phyloP scores from a whole-genome alignment of 2,113 vertebrate species.

The Perca schrenkii region DNA sequence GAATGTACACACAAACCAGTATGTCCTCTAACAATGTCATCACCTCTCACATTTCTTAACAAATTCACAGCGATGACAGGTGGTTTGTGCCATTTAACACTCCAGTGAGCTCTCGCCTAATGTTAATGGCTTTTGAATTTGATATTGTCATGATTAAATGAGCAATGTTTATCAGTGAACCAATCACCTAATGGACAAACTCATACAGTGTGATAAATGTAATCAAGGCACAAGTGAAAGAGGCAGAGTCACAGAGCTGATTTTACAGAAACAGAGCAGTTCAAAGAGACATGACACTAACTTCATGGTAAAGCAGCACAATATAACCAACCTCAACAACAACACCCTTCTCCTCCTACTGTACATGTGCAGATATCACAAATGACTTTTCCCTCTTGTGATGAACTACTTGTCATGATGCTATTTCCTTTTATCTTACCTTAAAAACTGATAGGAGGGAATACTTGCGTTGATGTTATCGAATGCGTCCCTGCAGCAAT shows the following conservation, averaged over 20 bases:
- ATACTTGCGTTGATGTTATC: slow-evolving; percentile 47
- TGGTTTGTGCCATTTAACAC: slow-evolving; percentile 53
- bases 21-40: slow-evolving; percentile 68
- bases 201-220: slow-evolving; percentile 68
- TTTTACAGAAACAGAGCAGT: not conserved
- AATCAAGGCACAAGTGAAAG: slow-evolving; percentile 56
- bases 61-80: slow-evolving; percentile 36
- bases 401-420: slow-evolving; percentile 8
- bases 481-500: slow-evolving; percentile 49
- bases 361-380: not conserved
- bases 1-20: slow-evolving; percentile 79
- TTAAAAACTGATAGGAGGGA: slow-evolving; percentile 42
- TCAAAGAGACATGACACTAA: not conserved
- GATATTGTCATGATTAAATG: slow-evolving; percentile 74
- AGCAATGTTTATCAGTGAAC: slow-evolving; percentile 48
- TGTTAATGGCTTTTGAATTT: slow-evolving; percentile 77
- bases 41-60: slow-evolving; percentile 12
- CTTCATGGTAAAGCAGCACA: slow-evolving; percentile 19
- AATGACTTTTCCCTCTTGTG: not conserved
- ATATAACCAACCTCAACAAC: not conserved
- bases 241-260: slow-evolving; percentile 32
- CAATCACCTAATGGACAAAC: slow-evolving; percentile 77
- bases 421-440: slow-evolving; percentile 73
- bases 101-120: slow-evolving; percentile 45
- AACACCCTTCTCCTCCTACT: not conserved